Evolutionary conservation across 2,888 invertebrate species (phyloP).

Genomic region (Athrips mouffetella): DNA sequence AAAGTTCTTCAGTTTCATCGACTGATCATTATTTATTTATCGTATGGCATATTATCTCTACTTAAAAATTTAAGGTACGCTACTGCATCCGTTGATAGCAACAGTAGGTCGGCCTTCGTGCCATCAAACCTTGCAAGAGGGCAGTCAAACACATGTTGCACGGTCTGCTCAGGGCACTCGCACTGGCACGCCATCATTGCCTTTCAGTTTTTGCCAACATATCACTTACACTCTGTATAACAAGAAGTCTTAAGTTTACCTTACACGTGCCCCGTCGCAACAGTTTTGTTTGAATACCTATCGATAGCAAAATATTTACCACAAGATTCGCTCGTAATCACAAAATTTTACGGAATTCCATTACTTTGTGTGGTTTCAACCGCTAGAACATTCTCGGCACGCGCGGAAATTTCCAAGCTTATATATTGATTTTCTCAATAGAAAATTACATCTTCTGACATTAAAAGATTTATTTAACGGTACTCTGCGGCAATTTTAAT

Average conservation of each 20-base stretch:
- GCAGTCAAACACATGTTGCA: too few relatives aligned
- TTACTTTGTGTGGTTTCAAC: not conserved
- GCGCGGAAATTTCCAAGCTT: conserved; percentile 1
- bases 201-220: too few relatives aligned
- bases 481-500: not conserved
- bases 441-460: conserved; percentile 1
- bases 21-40: too few relatives aligned
- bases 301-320: conserved; percentile 8
- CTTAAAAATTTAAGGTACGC: too few relatives aligned
- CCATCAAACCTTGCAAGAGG: too few relatives aligned
- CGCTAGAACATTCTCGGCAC: conserved; percentile 2
- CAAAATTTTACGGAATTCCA: conserved; percentile 1
- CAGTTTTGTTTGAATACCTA: conserved; percentile 7
- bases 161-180: too few relatives aligned
- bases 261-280: not conserved
- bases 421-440: conserved; percentile 6
- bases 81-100: too few relatives aligned
- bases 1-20: too few relatives aligned
- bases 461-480: not conserved
- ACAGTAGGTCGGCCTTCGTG: too few relatives aligned
- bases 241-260: not conserved
- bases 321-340: conserved; percentile 7
- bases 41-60: too few relatives aligned
- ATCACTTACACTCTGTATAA: too few relatives aligned
- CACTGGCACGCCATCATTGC: too few relatives aligned